Percentiles rank a stretch among this genome's conserved stretches.
Evolutionary conservation across 2,888 invertebrate species (phyloP).

Genomic region (Orchesella flavescens): DNA sequence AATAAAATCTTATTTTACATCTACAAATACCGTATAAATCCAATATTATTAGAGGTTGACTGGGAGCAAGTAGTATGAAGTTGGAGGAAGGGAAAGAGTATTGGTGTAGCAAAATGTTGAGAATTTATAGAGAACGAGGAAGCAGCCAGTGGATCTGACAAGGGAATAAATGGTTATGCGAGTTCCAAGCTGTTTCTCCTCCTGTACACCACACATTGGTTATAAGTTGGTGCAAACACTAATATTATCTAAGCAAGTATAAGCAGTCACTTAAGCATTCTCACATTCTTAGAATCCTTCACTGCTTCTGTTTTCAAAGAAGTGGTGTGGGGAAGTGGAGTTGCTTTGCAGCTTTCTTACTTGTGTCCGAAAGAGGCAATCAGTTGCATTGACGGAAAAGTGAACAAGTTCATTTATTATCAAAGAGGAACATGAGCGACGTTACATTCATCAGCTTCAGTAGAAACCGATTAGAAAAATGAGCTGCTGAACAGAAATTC

Average conservation of each 20-base stretch:
- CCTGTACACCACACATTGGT: neutral
- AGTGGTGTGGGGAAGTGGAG: neutral
- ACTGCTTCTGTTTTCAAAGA: constrained; percentile 14
- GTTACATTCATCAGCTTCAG: constrained; percentile 26
- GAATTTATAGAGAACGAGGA: constrained; percentile 46
- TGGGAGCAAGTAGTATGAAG: neutral
- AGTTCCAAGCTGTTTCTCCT: constrained; percentile 36
- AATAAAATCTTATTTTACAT: constrained; percentile 61
- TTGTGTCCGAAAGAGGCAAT: constrained; percentile 12
- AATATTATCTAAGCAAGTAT: constrained; percentile 37
- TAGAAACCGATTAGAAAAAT: neutral
- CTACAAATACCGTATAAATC: constrained; percentile 50
- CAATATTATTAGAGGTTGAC: constrained; percentile 25
- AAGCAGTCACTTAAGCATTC: constrained; percentile 29
- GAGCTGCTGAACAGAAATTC: neutral
- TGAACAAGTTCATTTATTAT: constrained; percentile 54
- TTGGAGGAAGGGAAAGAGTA: neutral
- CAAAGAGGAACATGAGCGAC: constrained; percentile 26
- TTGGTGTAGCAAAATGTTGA: neutral
- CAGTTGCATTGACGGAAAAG: constrained; percentile 51
- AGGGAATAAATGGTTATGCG: constrained; percentile 62
- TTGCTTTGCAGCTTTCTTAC: neutral
- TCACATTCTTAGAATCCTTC: constrained; percentile 34
- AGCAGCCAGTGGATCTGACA: constrained; percentile 60
- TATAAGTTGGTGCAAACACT: constrained; percentile 28